Conservation (phyloP, 2,888 invertebrate genomes). For the Magallana nippona region DNA sequence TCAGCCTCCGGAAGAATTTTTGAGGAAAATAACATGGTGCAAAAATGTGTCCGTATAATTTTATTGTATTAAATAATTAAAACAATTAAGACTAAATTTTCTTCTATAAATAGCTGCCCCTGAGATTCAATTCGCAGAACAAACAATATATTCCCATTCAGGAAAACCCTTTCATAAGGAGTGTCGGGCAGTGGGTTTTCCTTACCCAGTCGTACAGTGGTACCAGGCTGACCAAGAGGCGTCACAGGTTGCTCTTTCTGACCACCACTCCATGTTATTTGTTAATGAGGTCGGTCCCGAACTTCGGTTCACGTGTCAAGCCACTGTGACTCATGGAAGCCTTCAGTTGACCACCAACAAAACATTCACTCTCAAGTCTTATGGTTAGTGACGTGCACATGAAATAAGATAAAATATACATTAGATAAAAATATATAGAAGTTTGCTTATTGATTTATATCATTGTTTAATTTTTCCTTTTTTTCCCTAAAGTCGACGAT, state of each 20-base stretch:
- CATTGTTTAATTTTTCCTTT: neutral
- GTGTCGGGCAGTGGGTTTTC: neutral
- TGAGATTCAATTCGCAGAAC: neutral
- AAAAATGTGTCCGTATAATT: too few species aligned
- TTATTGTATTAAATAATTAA: too few species aligned
- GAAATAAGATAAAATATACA: too few species aligned
- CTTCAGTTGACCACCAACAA: neutral
- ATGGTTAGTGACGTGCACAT: neutral
- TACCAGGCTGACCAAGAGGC: neutral
- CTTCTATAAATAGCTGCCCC: neutral
- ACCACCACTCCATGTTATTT: neutral
- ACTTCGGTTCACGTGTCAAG: neutral
- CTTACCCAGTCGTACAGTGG: neutral
- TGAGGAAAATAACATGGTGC: too few species aligned
- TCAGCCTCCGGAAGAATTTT: too few species aligned
- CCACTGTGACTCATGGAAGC: neutral
- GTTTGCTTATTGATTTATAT: neutral
- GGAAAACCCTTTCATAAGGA: neutral
- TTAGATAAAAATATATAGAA: neutral
- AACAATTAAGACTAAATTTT: too few species aligned
- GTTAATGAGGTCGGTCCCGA: neutral
- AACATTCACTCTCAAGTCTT: conserved; percentile 10
- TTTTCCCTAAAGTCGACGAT: neutral
- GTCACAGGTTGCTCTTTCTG: neutral
- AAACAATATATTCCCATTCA: neutral